Conservation (phyloP, 2,888 invertebrate genomes). For the Mesorhabditis sp. region DNA sequence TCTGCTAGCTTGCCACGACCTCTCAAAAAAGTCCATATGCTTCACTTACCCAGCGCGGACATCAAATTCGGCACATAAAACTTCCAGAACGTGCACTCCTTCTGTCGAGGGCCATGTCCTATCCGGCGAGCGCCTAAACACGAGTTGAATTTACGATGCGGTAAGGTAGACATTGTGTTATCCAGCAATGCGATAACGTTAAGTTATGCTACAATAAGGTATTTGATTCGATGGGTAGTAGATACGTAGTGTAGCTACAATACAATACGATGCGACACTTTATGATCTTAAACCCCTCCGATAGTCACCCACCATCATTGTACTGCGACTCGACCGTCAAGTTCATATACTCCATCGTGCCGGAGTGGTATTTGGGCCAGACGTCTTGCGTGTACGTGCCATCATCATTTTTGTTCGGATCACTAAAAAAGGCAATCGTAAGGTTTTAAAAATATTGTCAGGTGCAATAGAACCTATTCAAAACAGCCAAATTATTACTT, state of each 20-base stretch:
- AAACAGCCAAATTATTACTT: too few relatives aligned
- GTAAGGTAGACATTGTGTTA: too few relatives aligned
- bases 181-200: too few relatives aligned
- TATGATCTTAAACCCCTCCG: too few relatives aligned
- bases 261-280: too few relatives aligned
- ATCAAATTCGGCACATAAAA: constrained; percentile 82
- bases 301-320: constrained; percentile 9
- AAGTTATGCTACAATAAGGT: too few relatives aligned
- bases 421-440: constrained; percentile 31
- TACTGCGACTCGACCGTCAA: constrained; percentile 69
- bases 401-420: constrained; percentile 57
- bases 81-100: constrained; percentile 91
- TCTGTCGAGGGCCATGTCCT: constrained; percentile 74
- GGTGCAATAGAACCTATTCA: too few relatives aligned
- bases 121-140: constrained; percentile 52
- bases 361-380: constrained; percentile 83
- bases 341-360: constrained; percentile 82
- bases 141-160: constrained; percentile 37
- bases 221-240: too few relatives aligned
- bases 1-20: too few relatives aligned
- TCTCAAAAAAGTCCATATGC: too few relatives aligned
- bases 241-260: too few relatives aligned
- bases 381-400: constrained; percentile 68
- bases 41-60: constrained; percentile 46
- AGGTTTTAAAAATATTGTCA: too few relatives aligned